phyloP scores from a whole-genome alignment of 2,797 vertebrate species.

The Paedocypris micromegethes region DNA sequence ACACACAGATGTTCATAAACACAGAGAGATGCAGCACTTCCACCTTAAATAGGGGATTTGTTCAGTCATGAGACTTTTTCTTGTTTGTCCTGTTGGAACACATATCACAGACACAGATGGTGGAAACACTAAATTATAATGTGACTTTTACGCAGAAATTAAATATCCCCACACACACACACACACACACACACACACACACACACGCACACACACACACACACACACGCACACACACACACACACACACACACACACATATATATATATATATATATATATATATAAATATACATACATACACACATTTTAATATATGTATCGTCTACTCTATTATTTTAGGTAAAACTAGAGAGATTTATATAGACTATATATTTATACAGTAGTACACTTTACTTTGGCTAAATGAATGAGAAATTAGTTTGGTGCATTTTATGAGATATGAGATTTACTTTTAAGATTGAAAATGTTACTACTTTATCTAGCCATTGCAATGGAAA shows the following conservation, averaged over 20 bases:
- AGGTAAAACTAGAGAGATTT: background rate
- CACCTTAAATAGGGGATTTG: background rate
- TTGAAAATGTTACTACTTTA: background rate
- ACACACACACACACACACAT: background rate
- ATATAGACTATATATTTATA: background rate
- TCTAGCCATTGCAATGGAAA: background rate
- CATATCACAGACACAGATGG: background rate
- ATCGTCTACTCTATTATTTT: background rate
- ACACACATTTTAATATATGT: background rate
- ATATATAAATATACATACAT: background rate
- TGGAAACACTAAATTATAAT: background rate
- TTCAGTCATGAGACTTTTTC: background rate
- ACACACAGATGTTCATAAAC: background rate
- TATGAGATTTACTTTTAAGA: too few species aligned
- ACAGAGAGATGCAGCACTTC: background rate
- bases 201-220: background rate
- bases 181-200: slow-evolving; percentile 4
- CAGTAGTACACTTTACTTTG: too few species aligned
- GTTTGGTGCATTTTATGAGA: too few species aligned
- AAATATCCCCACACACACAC: background rate
- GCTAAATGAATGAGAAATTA: too few species aligned
- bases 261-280: background rate
- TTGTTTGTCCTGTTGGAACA: background rate
- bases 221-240: slow-evolving; percentile 10
- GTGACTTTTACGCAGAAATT: background rate